phyloP scores from a whole-genome alignment of 2,888 invertebrate species.

The Eustalomyia histrio region DNA sequence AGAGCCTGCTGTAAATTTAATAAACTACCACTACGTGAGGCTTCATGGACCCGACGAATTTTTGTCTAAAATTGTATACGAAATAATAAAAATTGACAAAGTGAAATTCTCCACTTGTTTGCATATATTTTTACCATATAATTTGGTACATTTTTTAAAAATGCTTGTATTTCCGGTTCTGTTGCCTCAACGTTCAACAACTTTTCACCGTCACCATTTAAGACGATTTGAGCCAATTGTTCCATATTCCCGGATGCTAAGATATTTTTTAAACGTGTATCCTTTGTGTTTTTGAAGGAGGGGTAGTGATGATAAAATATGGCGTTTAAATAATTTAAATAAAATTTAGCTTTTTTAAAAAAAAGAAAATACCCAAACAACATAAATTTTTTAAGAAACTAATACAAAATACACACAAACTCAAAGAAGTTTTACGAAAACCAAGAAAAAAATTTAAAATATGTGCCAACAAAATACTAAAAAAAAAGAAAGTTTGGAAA shows the following conservation, averaged over 20 bases:
- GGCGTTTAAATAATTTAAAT: constrained; percentile 47
- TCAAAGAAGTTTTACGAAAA: neutral
- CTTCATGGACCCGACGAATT: constrained; percentile 92
- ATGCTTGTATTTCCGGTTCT: constrained; percentile 90
- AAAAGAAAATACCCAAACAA: constrained; percentile 33
- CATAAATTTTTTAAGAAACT: constrained; percentile 17
- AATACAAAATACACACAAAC: constrained; percentile 2
- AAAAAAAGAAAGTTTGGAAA: neutral
- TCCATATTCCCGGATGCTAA: constrained; percentile 91
- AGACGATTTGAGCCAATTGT: constrained; percentile 91
- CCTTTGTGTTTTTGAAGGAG: constrained; percentile 75
- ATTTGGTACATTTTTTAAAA: constrained; percentile 91
- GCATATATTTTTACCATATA: constrained; percentile 85
- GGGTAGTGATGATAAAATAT: constrained; percentile 49
- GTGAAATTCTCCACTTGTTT: neutral
- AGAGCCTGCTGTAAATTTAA: constrained; percentile 91
- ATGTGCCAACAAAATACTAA: constrained; percentile 12
- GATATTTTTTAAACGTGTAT: constrained; percentile 84
- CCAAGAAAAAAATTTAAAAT: constrained; percentile 21
- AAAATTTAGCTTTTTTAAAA: constrained; percentile 17
- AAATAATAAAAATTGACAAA: neutral
- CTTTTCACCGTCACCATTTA: constrained; percentile 92
- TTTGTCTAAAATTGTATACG: constrained; percentile 83
- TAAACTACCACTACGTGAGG: constrained; percentile 91
- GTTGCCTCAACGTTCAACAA: constrained; percentile 85